A percentile compares a stretch with the other conserved stretches of the same genome.
phyloP scores from a whole-genome alignment of 2,797 vertebrate species.

The Mormyrops attenuatus region DNA sequence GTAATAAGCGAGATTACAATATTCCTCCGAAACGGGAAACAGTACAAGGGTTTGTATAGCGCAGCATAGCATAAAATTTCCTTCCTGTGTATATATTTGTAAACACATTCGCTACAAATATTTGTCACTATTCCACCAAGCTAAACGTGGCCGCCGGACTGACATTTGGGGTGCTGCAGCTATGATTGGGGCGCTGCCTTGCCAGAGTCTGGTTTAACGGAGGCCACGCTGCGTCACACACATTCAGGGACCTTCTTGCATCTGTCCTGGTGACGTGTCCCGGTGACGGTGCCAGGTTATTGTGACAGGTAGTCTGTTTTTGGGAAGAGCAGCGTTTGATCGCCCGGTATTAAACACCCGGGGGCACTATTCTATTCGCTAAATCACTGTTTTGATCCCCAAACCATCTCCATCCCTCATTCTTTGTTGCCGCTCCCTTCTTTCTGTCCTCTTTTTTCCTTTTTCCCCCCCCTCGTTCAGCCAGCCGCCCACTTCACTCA shows the following conservation, averaged over 20 bases:
- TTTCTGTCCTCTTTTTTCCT: background rate
- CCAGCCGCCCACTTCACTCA: background rate
- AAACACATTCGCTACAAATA: background rate
- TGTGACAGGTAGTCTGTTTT: background rate
- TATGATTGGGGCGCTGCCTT: background rate
- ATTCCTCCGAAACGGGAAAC: constrained; percentile 25
- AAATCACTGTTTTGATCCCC: background rate
- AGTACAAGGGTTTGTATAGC: background rate
- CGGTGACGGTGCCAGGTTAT: background rate
- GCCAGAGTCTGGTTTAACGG: background rate
- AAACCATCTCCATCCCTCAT: background rate
- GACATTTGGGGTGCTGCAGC: background rate
- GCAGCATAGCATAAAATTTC: background rate
- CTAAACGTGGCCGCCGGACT: background rate
- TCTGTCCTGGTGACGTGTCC: background rate
- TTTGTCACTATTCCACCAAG: background rate
- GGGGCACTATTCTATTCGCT: background rate
- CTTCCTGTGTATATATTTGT: background rate
- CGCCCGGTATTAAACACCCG: background rate
- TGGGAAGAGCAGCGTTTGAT: background rate
- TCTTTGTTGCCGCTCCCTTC: background rate
- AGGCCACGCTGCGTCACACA: background rate
- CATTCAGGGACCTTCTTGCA: background rate
- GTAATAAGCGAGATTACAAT: background rate
- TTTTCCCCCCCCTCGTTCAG: background rate